Evolutionary conservation across 2,888 invertebrate species (phyloP).

Genomic region (Ennomos quercinarius): DNA sequence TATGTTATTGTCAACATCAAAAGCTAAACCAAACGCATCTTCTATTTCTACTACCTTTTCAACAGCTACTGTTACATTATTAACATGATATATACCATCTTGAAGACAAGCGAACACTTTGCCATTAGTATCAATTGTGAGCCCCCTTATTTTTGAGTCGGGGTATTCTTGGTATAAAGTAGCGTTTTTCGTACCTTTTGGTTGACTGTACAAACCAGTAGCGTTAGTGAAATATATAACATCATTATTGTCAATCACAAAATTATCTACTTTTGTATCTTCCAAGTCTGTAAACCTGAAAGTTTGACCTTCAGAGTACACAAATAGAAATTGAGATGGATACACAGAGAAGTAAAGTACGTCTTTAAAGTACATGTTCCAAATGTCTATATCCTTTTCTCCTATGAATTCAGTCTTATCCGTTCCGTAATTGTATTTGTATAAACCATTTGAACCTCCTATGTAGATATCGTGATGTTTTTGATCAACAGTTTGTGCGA

Average conservation of each 20-base stretch:
- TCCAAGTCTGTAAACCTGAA: conserved; percentile 63
- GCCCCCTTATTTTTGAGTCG: conserved; percentile 52
- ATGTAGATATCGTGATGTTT: conserved; percentile 62
- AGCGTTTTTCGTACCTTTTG: conserved; percentile 60
- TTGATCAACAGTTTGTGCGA: conserved; percentile 67
- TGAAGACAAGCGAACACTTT: conserved; percentile 57
- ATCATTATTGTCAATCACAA: conserved; percentile 64
- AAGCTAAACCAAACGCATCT: conserved; percentile 68
- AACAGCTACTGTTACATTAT: conserved; percentile 48
- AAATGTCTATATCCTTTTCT: conserved; percentile 57
- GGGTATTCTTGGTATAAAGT: conserved; percentile 46
- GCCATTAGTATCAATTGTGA: conserved; percentile 60
- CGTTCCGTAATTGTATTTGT: conserved; percentile 60
- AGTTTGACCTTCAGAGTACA: conserved; percentile 52
- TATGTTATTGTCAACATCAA: conserved; percentile 68
- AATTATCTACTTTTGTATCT: conserved; percentile 69
- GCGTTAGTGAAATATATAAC: conserved; percentile 64
- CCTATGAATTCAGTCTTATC: conserved; percentile 58
- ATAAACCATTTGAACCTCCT: conserved; percentile 68
- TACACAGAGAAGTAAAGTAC: conserved; percentile 62
- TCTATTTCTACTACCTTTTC: conserved; percentile 55
- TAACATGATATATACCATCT: conserved; percentile 63
- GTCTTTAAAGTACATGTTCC: conserved; percentile 68
- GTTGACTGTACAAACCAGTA: conserved; percentile 65
- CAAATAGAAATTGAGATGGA: conserved; percentile 65